These are phyloP conservation scores for Leptodactylus fuscus DNA, from an alignment of 2,113 vertebrate species.

Conservation along the genomic window DNA sequence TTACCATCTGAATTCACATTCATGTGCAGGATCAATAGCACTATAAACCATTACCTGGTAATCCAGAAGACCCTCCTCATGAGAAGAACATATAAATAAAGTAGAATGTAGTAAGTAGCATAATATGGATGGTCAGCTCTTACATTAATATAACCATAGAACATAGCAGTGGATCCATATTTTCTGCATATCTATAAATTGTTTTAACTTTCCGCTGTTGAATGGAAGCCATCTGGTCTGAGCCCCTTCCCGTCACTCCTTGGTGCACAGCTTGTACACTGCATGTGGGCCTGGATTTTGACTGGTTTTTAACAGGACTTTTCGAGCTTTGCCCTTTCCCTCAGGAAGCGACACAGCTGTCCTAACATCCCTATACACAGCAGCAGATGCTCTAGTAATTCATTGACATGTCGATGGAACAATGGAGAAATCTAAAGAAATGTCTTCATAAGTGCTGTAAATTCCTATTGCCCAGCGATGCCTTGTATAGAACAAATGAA, in stretches of 20 bases:
- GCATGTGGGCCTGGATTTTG: background rate
- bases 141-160: background rate
- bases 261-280: background rate
- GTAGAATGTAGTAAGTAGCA: background rate
- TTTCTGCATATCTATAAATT: background rate
- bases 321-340: background rate
- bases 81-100: background rate
- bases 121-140: background rate
- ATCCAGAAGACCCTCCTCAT: background rate
- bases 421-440: constrained; percentile 13
- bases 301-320: constrained; percentile 13
- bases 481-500: too few species aligned
- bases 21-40: too few species aligned
- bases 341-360: constrained; percentile 2
- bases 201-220: background rate
- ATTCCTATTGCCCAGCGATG: too few species aligned
- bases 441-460: background rate
- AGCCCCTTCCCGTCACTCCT: background rate
- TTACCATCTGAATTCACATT: too few species aligned
- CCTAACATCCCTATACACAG: constrained; percentile 1
- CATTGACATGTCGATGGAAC: background rate
- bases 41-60: background rate
- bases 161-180: background rate
- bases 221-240: background rate
- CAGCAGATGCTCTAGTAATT: constrained; percentile 21